These are phyloP conservation scores for Hydropotes inermis DNA, from an alignment of 2,113 vertebrate species.

Conservation along the genomic window DNA sequence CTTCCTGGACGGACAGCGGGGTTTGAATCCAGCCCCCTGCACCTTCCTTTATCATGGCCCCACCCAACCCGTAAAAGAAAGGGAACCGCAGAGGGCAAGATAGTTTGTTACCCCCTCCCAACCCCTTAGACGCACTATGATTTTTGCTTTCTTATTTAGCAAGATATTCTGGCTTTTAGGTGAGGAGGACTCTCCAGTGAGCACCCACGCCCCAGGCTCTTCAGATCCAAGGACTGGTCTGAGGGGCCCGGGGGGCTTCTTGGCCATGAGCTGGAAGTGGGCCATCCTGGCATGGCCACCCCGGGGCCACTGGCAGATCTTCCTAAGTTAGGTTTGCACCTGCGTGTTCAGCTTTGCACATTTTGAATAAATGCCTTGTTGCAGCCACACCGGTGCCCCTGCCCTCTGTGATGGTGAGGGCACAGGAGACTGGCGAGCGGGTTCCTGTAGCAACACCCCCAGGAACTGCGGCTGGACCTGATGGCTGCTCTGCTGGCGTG, in stretches of 20 bases:
- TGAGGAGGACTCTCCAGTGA: not conserved
- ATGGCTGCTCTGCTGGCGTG: not conserved
- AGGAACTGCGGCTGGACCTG: not conserved
- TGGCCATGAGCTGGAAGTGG: not conserved
- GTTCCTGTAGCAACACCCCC: not conserved
- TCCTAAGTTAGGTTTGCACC: not conserved
- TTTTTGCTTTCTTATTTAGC: slow-evolving; percentile 53
- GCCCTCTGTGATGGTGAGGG: not conserved
- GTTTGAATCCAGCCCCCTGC: not conserved
- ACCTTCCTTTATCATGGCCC: not conserved
- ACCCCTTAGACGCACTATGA: not conserved
- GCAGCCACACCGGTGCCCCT: not conserved
- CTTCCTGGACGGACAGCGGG: not conserved
- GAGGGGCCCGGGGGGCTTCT: not conserved
- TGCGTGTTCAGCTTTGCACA: slow-evolving; percentile 36
- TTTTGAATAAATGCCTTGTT: slow-evolving; percentile 54
- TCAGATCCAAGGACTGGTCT: not conserved
- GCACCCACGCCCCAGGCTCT: not conserved
- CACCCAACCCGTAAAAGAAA: not conserved
- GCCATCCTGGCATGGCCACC: not conserved
- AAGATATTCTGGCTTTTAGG: slow-evolving; percentile 30
- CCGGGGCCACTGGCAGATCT: not conserved
- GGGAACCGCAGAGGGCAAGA: not conserved
- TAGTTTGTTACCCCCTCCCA: not conserved
- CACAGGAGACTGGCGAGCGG: not conserved